Evolutionary conservation across 2,888 invertebrate species (phyloP).

Genomic region (Eupithecia vulgata): DNA sequence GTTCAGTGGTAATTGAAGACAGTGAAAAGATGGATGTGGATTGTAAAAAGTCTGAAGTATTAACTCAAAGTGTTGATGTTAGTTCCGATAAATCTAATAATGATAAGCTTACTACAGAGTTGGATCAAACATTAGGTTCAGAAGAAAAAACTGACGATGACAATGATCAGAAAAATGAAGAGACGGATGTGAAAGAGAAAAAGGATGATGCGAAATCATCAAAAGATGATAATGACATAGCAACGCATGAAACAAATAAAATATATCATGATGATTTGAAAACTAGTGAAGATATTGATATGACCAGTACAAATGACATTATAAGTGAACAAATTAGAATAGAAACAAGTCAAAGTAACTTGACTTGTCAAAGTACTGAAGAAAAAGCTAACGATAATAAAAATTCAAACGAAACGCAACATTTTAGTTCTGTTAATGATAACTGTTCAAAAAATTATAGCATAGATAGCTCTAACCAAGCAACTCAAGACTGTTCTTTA

Average conservation of each 20-base stretch:
- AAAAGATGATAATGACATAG: background rate
- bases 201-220: constrained; percentile 1
- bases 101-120: background rate
- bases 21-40: background rate
- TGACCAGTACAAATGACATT: background rate
- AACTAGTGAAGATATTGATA: background rate
- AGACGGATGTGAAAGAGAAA: background rate
- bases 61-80: background rate
- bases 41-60: background rate
- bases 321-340: constrained; percentile 16
- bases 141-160: background rate
- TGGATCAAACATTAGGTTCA: background rate
- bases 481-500: constrained; percentile 3
- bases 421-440: constrained; percentile 5
- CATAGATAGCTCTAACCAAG: constrained; percentile 22
- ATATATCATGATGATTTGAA: background rate
- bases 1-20: background rate
- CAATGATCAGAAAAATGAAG: background rate
- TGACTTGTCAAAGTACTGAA: no score
- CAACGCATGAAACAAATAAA: background rate
- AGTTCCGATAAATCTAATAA: background rate
- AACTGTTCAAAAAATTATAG: constrained; percentile 23
- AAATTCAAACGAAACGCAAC: background rate
- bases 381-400: background rate
- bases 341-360: constrained; percentile 4